Base-by-base conservation (phyloP, 2,888 invertebrate genomes). In the Neoaliturus tenellus region DNA sequence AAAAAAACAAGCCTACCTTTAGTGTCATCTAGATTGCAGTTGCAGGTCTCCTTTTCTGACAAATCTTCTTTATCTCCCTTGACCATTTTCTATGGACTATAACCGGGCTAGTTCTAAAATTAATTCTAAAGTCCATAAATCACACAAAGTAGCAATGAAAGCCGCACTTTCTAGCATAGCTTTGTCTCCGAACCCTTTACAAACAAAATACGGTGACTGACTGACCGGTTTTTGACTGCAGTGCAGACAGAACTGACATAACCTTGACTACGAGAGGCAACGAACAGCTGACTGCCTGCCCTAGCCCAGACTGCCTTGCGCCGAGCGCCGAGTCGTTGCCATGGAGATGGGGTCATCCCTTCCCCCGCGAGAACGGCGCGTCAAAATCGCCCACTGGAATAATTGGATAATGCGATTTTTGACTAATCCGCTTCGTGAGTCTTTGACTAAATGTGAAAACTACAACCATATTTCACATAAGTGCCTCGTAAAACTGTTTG, bases 291-390 rank as follows among this genome's bases (percentile, higher is more conserved):
- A 51, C 51, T 51, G 51, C 20, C 48, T 14, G 8, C 14, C 23
- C 51, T 23, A 51, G 51, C 51, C 51, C 51, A 51, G 51, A 51
- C 51, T 51, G 51, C 51, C 51, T 51, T 51, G 51, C 51, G 51
- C 51, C 51, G 51, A 4, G 51, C 51, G 51, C 51, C 51, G 51
- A 4, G 51, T 20, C 23, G 51, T 51, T 51, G 51, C 20, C 23
- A 51, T 51, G 51, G 51, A 51, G 51, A 51, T n/a, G n/a, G n/a
- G n/a, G n/a, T 51, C 51, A 51, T 51, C 20, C 51, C 51, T 10
- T 10, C 51, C 12, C 51, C 23, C 48, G 4, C 51, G 14, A n/a
- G 10, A 2, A 23, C 23, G 14, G 2, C 8, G 23, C 51, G 51
- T 20, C 20, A 51, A 3, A 23, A 51, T 6, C 51, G 51, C n/a